Evolutionary conservation across 2,113 vertebrate genomes (phyloP), one percentile per base, ranked within the genome.

Genomic region (Corythaeola cristata): DNA sequence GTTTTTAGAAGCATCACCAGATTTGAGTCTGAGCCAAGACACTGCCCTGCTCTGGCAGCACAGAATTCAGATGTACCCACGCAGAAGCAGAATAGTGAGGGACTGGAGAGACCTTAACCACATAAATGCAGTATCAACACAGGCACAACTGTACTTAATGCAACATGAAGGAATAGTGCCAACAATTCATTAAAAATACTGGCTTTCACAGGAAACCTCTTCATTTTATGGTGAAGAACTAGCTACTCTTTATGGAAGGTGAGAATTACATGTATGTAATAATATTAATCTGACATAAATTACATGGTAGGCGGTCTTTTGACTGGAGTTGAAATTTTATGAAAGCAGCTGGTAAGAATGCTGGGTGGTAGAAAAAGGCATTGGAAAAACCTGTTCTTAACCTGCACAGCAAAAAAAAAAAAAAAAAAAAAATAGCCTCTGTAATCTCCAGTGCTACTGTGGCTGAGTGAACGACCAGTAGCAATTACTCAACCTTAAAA

Each of bases 371-470:
- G 16, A 12, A 86, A 89, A 67, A 52, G 11, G 22, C 41, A 45
- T 39, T 63, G 18, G 33, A 67, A 79, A 78, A 69, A 50, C n/a
- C 23, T 56, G 28, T 12, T 82, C 50, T 71, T 52, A 47, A 32
- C 8, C 11, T 3, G 3, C 19, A 23, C 0, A 1, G 15, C 23
- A 63, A 30, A 47, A 67, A 52, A 4, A 22, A 13, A 49, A 59
- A 15, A 49, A 13, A 17, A 45, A 59, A 4, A 22, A 13, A 49
- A 59, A 15, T 3, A 28, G 6, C 8, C 9, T 71, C 52, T 62
- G 22, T 13, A 24, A 47, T 12, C 28, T n/a, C 5, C 30, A 56
- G 17, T 52, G 16, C 23, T 58, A 4, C 20, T 23, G 35, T 10
- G 15, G 21, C 35, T 9, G 13, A 49, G 18, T 11, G 44, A 18